Evolutionary conservation across 2,113 vertebrate species (phyloP), one percentile per base, ranked within the genome.

Genomic region (Sardina pilchardus): DNA sequence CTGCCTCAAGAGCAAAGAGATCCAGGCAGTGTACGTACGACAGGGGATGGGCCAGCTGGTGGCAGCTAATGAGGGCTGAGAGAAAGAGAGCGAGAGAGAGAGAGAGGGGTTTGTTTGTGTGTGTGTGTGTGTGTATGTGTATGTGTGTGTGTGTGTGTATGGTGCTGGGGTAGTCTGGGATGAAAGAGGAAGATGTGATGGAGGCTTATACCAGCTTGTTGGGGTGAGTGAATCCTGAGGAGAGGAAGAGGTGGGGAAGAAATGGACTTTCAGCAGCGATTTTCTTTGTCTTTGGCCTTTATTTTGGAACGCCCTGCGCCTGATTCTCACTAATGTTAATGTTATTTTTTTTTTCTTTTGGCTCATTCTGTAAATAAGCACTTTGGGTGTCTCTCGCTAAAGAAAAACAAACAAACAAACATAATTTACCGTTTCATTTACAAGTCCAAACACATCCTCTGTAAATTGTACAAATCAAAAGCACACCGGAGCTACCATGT

Each of bases 1-100:
- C 92, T 99, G 98, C 93, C 97, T 99, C 89, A 99, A 99, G 92
- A 98, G 96, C n/a, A 99, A 99, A 96, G 98, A 99, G 94, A 99
- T 99, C 90, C 98, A 99, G 91, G 97, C 98, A 0, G 98, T 99
- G 83, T 99, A 98, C 85, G 95, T 99, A 87, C 97, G 98, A 0
- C 97, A 99, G 93, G 96, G 96, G 88, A 91, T 99, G 95, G 97
- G 98, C 75, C 98, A 99, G 92, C 92, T 99, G 87, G 98, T 99
- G 91, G 97, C 97, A 0, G 98, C 98, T 87, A 99, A 97, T 0
- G 98, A 99, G 0, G 98, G 98, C 84, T 99, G 96, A 96, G 87
- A 8, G 63, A 12, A n/a, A 3, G n/a, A 30, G 59, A 8, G 63
- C n/a, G n/a, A n/a, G n/a, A 8, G 63, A 12, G 63, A 3, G n/a